These are phyloP conservation scores for Chelonoidis abingdonii DNA, from an alignment of 2,113 vertebrate species.

Conservation along the genomic window DNA sequence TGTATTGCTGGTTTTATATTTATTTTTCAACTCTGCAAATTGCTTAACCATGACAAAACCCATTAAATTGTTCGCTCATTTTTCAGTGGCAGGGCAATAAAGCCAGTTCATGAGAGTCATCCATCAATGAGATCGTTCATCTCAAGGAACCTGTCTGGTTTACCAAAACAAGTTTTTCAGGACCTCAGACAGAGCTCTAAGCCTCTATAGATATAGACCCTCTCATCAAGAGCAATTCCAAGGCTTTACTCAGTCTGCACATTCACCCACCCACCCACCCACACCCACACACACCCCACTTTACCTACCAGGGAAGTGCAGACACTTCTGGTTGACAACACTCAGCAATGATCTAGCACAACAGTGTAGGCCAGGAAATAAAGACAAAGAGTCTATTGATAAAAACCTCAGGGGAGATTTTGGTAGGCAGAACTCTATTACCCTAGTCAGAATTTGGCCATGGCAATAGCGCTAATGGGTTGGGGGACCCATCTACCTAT, in stretches of 20 bases:
- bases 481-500: background rate
- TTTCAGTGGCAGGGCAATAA: slow-evolving; percentile 24
- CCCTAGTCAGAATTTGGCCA: background rate
- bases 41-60: slow-evolving; percentile 38
- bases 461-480: background rate
- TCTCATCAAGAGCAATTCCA: background rate
- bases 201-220: background rate
- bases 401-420: fast-evolving
- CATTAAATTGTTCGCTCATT: slow-evolving; percentile 52
- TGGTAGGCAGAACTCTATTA: background rate
- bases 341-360: background rate
- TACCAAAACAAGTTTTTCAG: slow-evolving; percentile 1
- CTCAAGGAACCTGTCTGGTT: slow-evolving; percentile 24
- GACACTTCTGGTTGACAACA: background rate
- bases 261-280: background rate
- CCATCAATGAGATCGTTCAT: slow-evolving; percentile 28
- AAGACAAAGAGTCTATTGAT: background rate
- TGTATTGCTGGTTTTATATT: background rate
- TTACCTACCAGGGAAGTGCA: background rate
- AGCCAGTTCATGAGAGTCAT: slow-evolving; percentile 26
- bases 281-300: background rate
- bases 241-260: background rate
- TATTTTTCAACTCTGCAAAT: slow-evolving; percentile 43
- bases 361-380: background rate
- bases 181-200: background rate